Conservation (phyloP, 2,113 vertebrate genomes). For the Piaya cayana region DNA sequence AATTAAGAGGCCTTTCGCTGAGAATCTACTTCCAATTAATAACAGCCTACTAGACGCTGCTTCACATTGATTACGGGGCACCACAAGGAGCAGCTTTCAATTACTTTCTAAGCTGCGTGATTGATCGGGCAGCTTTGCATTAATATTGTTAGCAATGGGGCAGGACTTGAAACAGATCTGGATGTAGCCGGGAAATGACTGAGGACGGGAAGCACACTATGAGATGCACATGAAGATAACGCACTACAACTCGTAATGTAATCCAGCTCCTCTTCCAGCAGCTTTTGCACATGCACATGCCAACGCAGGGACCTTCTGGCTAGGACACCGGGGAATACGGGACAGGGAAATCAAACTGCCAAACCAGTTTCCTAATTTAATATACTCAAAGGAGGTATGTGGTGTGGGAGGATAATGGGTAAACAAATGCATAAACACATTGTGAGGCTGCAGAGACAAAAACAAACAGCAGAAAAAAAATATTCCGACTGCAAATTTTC, state of each 20-base stretch:
- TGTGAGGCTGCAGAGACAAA: slow-evolving; percentile 13
- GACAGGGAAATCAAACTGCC: background rate
- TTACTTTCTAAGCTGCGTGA: background rate
- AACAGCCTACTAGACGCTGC: background rate
- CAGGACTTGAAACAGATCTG: background rate
- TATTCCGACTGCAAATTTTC: background rate
- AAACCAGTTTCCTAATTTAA: slow-evolving; percentile 5
- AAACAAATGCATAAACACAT: slow-evolving; percentile 17
- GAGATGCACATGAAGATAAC: background rate
- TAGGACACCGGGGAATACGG: background rate
- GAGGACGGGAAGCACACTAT: background rate
- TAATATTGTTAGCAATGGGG: background rate
- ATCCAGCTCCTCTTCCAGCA: background rate
- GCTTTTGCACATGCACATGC: background rate
- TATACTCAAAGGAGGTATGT: background rate
- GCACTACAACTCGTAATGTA: background rate
- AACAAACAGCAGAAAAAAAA: background rate
- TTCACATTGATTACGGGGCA: background rate
- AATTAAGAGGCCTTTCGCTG: background rate
- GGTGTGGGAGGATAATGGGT: background rate
- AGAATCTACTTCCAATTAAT: slow-evolving; percentile 1
- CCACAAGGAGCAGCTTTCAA: background rate
- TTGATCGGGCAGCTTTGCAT: background rate
- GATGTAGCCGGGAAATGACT: background rate
- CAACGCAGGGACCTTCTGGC: background rate